Conservation (phyloP, 2,113 vertebrate species). For the Callospermophilus lateralis region DNA sequence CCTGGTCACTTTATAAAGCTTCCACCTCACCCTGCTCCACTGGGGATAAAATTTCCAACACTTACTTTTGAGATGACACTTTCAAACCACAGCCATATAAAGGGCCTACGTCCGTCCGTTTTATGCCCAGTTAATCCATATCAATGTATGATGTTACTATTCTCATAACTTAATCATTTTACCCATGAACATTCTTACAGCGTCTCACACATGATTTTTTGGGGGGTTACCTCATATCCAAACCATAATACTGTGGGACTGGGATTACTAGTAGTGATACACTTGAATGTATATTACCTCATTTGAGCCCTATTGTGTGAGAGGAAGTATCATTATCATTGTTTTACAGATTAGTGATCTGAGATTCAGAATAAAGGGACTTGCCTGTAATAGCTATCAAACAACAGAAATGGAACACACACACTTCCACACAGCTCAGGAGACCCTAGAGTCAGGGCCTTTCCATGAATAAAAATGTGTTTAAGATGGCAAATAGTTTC, state of each 20-base stretch:
- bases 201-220: too few relatives aligned
- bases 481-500: neutral
- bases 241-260: neutral
- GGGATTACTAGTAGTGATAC: neutral
- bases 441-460: neutral
- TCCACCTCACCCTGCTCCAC: neutral
- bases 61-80: too few relatives aligned
- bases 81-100: neutral
- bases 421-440: neutral
- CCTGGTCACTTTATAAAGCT: neutral
- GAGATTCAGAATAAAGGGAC: neutral
- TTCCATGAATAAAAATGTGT: neutral
- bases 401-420: neutral
- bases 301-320: neutral
- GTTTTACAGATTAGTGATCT: neutral
- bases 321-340: neutral
- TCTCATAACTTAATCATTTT: too few relatives aligned
- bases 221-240: too few relatives aligned
- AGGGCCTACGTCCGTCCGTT: neutral
- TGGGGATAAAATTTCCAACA: neutral
- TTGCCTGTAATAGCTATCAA: neutral
- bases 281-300: neutral
- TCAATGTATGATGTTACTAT: too few relatives aligned
- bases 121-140: neutral
- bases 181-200: too few relatives aligned